Evolutionary conservation across 2,888 invertebrate species (phyloP), one percentile per base, ranked within the genome.

Genomic region (Lobophora halterata): DNA sequence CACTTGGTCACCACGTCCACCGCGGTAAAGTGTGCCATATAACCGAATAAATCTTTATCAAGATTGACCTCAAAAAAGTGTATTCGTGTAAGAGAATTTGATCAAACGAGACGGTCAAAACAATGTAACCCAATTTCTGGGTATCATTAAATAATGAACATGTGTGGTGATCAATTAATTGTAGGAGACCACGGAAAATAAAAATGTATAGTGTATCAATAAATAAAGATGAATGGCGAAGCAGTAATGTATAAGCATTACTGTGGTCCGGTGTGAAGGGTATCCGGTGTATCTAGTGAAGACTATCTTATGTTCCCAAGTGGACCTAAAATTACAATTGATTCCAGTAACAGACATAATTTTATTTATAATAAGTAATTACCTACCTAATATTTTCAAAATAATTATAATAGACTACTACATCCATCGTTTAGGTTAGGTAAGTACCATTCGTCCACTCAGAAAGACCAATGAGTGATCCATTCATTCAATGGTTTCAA

Each of bases 91-190:
- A 41, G 34, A 12, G 16, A 13, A 23, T 24, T 26, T 28, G 27
- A 32, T 40, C 12, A 24, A 35, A 32, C 5, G 41, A 18, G 29
- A 38, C 26, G 12, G 26, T 43, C 39, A 38, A 24, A n/a, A 25
- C 18, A 26, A 36, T 12, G 10, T 37, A 40, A 43, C 46, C 43
- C 32, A 43, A 37, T 35, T 43, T 49, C 3, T 19, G 28, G 13
- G 45, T 34, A 32, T 43, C 25, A 43, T 46, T 43, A 38, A 43
- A 43, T 35, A 40, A 40, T 43, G 32, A 46, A 35, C 32, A 38
- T 35, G 11, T 14, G 24, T 30, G 34, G 25, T 25, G 10, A 43
- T 34, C 23, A 12, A 16, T 12, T 29, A 28, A 32, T 32, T 36
- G 19, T 6, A 24, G 13, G n/a, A 7, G 7, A 13, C 0, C 13